Evolutionary conservation across 1,140 invertebrate genomes (phyloP), one percentile per base, ranked within the genome.

Genomic region (Drepana arcuata): DNA sequence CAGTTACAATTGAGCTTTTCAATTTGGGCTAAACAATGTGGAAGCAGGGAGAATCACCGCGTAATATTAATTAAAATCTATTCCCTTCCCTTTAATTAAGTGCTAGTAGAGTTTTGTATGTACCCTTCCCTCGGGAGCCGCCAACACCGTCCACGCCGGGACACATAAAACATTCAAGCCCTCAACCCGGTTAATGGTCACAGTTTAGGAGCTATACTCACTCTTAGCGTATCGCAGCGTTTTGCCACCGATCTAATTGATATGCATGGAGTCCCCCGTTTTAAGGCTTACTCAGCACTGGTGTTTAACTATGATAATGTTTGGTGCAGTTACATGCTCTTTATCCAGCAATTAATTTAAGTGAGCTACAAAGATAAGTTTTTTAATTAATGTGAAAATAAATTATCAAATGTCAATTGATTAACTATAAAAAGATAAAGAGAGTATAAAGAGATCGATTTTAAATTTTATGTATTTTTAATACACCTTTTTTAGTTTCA

Each of bases 31-130:
- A 26, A 42, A 62, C 58, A 62, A 50, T 53, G 34, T 48, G 34
- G 26, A 32, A 13, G 37, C 31, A 35, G 38, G 32, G 38, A 34
- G 62, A 61, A 57, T 66, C 59, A 51, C 46, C 35, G 45, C 53
- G 41, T 54, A 53, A 58, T 67, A 50, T 68, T 75, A 68, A 75
- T 72, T 70, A 66, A 68, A 72, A 72, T 64, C 49, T 63, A 65
- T 67, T 65, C 60, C 51, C 58, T 58, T 70, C 60, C 57, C 67
- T 57, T 53, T 75, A 72, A 75, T 75, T 72, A 75, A 75, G 66
- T 65, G 64, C 50, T 66, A 56, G 59, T 66, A 61, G 53, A 60
- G 66, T 70, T 72, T 63, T 59, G 59, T 64, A 45, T 50, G 54
- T 62, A 65, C 65, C 64, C 52, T 57, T 74, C 71, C 66, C 68